phyloP scores from a whole-genome alignment of 2,888 invertebrate species.

The Cerastis leucographa region DNA sequence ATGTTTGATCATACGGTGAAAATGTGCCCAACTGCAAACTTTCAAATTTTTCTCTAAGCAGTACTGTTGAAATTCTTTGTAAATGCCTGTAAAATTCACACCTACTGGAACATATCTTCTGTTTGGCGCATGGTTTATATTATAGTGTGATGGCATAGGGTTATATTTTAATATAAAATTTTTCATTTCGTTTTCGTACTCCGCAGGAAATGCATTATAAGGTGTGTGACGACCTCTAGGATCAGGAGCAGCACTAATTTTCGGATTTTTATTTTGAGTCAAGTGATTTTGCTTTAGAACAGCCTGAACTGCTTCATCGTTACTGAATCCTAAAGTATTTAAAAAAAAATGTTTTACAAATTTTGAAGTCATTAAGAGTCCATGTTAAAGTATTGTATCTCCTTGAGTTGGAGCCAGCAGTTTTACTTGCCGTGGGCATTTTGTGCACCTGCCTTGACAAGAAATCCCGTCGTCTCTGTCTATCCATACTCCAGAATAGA shows the following conservation, averaged over 20 bases:
- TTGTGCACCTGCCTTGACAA: constrained; percentile 15
- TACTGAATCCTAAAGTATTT: no score
- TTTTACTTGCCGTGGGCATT: constrained; percentile 9
- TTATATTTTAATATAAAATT: neutral
- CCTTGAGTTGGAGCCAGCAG: constrained; percentile 7
- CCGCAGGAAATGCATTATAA: neutral
- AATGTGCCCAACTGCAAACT: constrained; percentile 12
- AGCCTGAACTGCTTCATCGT: neutral
- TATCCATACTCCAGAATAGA: constrained; percentile 8
- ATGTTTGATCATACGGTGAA: neutral
- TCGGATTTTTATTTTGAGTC: constrained; percentile 8
- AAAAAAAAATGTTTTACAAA: constrained; percentile 5
- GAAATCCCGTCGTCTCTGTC: constrained; percentile 7
- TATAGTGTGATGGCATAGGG: neutral
- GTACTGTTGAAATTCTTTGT: neutral
- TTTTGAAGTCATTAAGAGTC: constrained; percentile 4
- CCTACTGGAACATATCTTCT: neutral
- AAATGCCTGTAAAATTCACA: neutral
- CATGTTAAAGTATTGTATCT: constrained; percentile 14
- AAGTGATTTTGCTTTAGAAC: constrained; percentile 15
- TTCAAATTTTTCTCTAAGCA: neutral
- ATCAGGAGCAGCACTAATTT: constrained; percentile 11
- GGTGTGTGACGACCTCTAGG: constrained; percentile 1
- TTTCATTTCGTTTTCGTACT: neutral
- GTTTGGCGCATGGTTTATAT: neutral